phyloP scores from a whole-genome alignment of 2,113 vertebrate species.

The Microtus oregoni region DNA sequence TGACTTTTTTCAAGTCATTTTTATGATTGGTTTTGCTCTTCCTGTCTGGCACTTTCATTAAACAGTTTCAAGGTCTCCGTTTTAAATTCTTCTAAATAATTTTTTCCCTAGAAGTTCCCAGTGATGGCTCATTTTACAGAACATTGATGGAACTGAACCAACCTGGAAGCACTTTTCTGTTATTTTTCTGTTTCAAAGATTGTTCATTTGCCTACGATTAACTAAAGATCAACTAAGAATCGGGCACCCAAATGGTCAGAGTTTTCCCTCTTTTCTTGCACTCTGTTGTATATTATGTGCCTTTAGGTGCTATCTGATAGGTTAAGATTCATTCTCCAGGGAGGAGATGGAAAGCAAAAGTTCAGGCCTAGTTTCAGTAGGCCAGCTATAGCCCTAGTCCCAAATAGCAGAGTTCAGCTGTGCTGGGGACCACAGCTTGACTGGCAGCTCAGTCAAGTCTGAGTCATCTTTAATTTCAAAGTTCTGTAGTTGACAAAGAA shows the following conservation, averaged over 20 bases:
- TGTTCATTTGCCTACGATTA: constrained; percentile 56
- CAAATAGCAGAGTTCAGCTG: neutral
- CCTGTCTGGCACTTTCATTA: constrained; percentile 31
- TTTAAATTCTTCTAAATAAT: constrained; percentile 55
- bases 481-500: constrained; percentile 16
- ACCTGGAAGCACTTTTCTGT: too few relatives aligned
- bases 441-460: neutral
- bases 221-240: constrained; percentile 54
- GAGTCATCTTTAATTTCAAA: neutral
- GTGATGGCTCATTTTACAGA: constrained; percentile 40
- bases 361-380: neutral
- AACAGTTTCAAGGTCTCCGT: constrained; percentile 57
- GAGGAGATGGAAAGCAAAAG: neutral
- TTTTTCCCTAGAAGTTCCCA: constrained; percentile 51
- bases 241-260: neutral
- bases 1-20: constrained; percentile 52
- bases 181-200: constrained; percentile 42
- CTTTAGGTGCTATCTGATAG: neutral
- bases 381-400: neutral
- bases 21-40: constrained; percentile 49
- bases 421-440: constrained; percentile 16
- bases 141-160: constrained; percentile 14
- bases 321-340: neutral
- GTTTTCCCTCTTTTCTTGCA: constrained; percentile 10
- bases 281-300: neutral